Evolutionary conservation across 2,888 invertebrate genomes (phyloP).

Genomic region (Noctua janthe): DNA sequence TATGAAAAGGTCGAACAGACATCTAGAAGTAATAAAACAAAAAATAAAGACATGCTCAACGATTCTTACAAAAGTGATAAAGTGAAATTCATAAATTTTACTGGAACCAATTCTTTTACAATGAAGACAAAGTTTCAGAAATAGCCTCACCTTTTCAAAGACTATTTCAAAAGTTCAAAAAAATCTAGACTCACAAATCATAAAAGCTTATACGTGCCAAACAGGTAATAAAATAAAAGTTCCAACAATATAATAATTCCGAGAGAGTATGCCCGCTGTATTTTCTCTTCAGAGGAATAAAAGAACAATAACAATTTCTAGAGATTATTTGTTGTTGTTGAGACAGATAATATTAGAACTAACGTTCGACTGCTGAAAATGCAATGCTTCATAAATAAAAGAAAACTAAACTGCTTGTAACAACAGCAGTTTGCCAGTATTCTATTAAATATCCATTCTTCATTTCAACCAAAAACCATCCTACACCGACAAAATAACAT

Average conservation of each 20-base stretch:
- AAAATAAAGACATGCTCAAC: background rate
- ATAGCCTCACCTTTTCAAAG: background rate
- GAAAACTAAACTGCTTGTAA: background rate
- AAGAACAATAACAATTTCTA: conserved; percentile 23
- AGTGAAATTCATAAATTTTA: background rate
- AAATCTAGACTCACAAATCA: conserved; percentile 58
- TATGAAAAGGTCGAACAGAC: background rate
- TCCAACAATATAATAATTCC: conserved; percentile 43
- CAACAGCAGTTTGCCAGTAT: background rate
- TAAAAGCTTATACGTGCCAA: conserved; percentile 47
- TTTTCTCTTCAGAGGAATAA: conserved; percentile 30
- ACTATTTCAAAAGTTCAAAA: conserved; percentile 30
- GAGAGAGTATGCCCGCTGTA: background rate
- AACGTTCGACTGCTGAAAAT: background rate
- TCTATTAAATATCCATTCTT: conserved; percentile 10
- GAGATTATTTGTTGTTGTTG: conserved; percentile 13
- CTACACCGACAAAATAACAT: background rate
- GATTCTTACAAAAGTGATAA: background rate
- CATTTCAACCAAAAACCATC: background rate
- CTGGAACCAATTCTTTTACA: conserved; percentile 12
- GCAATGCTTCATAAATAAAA: conserved; percentile 25
- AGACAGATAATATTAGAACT: conserved; percentile 6
- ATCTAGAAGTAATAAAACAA: background rate
- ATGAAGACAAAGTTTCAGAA: conserved; percentile 22
- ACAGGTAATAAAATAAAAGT: conserved; percentile 57